Evolutionary conservation across 1,140 invertebrate genomes (phyloP).

Genomic region (Schlechtendalia chinensis): DNA sequence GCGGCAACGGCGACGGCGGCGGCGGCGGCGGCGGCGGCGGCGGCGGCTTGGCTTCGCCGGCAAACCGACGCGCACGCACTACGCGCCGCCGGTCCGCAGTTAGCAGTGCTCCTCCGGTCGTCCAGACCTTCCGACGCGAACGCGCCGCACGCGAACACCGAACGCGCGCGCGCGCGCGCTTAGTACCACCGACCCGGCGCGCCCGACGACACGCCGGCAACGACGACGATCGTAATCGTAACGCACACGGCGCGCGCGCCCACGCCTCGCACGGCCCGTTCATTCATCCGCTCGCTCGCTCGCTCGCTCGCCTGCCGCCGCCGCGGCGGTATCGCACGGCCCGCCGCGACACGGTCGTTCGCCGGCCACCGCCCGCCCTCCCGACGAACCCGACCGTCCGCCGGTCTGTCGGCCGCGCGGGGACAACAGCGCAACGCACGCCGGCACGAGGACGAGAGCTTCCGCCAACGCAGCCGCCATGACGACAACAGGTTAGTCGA

Average conservation of each 20-base stretch:
- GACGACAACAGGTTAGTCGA: constrained; percentile 23
- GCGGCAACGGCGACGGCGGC: constrained; percentile 10
- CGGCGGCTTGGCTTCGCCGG: constrained; percentile 19
- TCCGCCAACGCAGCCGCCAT: neutral
- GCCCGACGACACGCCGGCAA: neutral
- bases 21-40: constrained; percentile 18
- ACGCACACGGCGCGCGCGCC: neutral
- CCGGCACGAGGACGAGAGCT: neutral
- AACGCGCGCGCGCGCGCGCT: neutral
- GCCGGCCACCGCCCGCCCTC: no score
- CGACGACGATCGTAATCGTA: neutral
- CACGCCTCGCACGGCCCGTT: neutral
- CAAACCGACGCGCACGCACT: constrained; percentile 1
- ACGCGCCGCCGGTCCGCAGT: constrained; percentile 19
- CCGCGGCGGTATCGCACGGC: no score
- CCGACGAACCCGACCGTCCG: no score
- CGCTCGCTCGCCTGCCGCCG: neutral
- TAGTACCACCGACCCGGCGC: neutral
- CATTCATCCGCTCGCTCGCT: no score
- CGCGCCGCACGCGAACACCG: neutral
- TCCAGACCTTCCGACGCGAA: constrained; percentile 13
- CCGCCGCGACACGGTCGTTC: no score
- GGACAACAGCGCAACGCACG: no score
- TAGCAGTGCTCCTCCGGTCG: constrained; percentile 45
- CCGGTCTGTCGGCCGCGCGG: no score